Evolutionary conservation across 2,797 vertebrate genomes (phyloP).

Genomic region (Danio choprae): DNA sequence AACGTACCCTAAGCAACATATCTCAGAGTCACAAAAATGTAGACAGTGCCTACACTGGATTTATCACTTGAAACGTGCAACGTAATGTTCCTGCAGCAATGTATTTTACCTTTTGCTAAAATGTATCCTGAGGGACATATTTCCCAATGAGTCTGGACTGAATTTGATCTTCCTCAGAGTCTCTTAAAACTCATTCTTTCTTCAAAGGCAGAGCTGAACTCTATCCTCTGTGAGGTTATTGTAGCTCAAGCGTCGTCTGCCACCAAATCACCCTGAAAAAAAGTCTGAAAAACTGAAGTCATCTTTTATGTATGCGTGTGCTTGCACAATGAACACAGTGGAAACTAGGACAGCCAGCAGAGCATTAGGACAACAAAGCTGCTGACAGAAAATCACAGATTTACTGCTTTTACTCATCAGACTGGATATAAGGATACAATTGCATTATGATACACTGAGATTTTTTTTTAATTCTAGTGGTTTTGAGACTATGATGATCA

Average conservation of each 20-base stretch:
- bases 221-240: slow-evolving; percentile 6
- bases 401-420: slow-evolving; percentile 56
- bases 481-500: slow-evolving; percentile 35
- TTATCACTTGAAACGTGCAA: too few species aligned
- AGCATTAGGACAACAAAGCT: slow-evolving; percentile 75
- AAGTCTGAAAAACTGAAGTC: slow-evolving; percentile 75
- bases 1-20: too few species aligned
- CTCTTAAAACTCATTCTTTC: slow-evolving; percentile 11
- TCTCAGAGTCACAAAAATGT: too few species aligned
- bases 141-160: too few species aligned
- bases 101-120: too few species aligned
- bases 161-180: not conserved
- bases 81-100: too few species aligned
- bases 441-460: not conserved
- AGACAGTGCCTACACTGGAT: too few species aligned
- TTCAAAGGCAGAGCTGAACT: slow-evolving; percentile 2
- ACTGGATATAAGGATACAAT: slow-evolving; percentile 15
- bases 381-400: slow-evolving; percentile 40
- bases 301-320: slow-evolving; percentile 78
- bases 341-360: slow-evolving; percentile 76
- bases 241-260: slow-evolving; percentile 68
- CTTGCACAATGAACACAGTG: slow-evolving; percentile 72
- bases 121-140: too few species aligned
- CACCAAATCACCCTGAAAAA: slow-evolving; percentile 73
- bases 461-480: slow-evolving; percentile 19